A percentile compares a stretch with the other conserved stretches of the same genome.
These are phyloP conservation scores for Cyprinella venusta DNA, from an alignment of 2,797 vertebrate genomes.

Conservation along the genomic window DNA sequence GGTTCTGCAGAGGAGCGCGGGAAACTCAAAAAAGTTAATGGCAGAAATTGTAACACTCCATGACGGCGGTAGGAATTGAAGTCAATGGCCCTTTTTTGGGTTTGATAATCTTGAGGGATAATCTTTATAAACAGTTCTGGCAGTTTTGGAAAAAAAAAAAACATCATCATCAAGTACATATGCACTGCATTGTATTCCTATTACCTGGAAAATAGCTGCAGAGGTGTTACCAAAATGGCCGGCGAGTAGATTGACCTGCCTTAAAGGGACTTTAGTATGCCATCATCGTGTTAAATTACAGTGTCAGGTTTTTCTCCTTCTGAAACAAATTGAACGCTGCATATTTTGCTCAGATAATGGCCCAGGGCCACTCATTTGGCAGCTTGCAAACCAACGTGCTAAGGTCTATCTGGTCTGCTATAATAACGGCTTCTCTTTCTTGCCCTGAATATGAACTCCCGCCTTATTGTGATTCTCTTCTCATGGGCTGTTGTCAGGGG, in stretches of 20 bases:
- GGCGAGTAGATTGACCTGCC: conserved; percentile 14
- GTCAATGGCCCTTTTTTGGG: not conserved
- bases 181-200: not conserved
- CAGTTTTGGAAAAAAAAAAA: not conserved
- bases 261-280: conserved; percentile 20
- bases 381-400: conserved; percentile 41
- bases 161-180: not conserved
- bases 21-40: not conserved
- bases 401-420: conserved; percentile 49
- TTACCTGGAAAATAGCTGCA: not conserved
- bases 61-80: not conserved
- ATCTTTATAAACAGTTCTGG: conserved; percentile 3
- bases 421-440: conserved; percentile 44
- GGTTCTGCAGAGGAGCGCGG: not conserved
- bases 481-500: conserved; percentile 48
- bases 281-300: conserved; percentile 49
- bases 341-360: conserved; percentile 50
- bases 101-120: not conserved
- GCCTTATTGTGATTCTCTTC: conserved; percentile 50
- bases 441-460: conserved; percentile 56
- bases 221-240: conserved; percentile 31
- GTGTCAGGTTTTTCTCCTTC: conserved; percentile 33
- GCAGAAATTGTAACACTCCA: not conserved
- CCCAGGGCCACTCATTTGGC: conserved; percentile 52
- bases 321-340: conserved; percentile 50